Conservation (phyloP, 2,888 invertebrate species). For the Hyles lineata region DNA sequence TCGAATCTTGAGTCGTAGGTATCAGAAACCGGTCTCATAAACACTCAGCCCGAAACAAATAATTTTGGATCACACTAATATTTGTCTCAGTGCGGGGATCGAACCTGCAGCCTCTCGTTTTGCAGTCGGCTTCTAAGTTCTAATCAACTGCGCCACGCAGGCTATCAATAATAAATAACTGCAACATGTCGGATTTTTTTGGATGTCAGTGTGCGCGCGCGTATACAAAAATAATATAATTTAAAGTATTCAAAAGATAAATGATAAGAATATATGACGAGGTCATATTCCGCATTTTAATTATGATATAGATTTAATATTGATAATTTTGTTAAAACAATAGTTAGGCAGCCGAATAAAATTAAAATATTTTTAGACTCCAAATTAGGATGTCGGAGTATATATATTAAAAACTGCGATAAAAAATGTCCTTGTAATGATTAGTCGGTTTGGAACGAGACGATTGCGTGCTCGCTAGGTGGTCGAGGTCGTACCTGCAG, state of each 20-base stretch:
- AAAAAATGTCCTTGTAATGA: conserved; percentile 59
- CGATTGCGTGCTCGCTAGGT: conserved; percentile 77
- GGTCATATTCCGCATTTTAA: not conserved
- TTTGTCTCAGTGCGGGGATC: too few relatives aligned
- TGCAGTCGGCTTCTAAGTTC: too few relatives aligned
- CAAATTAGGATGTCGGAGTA: conserved; percentile 25
- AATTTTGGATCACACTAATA: too few relatives aligned
- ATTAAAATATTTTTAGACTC: conserved; percentile 22
- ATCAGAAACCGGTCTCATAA: too few relatives aligned
- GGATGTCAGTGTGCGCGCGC: too few relatives aligned
- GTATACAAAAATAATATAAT: not conserved
- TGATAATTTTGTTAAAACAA: not conserved
- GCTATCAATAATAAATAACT: too few relatives aligned
- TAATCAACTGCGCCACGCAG: too few relatives aligned
- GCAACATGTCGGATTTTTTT: too few relatives aligned
- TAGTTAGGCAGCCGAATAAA: conserved; percentile 13
- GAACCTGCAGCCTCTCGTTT: too few relatives aligned
- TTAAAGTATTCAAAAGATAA: not conserved
- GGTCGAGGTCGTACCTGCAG: conserved; percentile 79
- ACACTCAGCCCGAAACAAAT: too few relatives aligned
- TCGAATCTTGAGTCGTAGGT: too few relatives aligned
- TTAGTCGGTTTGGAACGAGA: conserved; percentile 63
- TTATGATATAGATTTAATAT: not conserved
- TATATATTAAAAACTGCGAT: conserved; percentile 40
- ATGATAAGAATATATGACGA: not conserved